Evolutionary conservation across 92 coral and sea anemone genomes (phyloP).

Genomic region (Heliopora coerulea): DNA sequence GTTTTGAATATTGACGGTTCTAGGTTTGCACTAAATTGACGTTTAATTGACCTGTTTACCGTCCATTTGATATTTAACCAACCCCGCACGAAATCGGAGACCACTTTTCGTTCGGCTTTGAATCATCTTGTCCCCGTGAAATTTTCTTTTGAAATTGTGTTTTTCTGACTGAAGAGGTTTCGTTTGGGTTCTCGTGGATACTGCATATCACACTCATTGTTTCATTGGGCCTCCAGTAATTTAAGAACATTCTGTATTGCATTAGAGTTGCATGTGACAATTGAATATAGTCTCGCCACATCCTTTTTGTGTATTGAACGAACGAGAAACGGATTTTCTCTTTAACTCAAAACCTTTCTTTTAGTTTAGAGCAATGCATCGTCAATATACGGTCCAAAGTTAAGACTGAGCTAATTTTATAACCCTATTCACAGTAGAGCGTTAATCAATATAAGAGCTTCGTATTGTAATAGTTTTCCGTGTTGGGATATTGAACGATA

Average conservation of each 20-base stretch:
- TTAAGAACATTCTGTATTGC: constrained; percentile 11
- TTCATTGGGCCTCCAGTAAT: neutral
- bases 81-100: no score
- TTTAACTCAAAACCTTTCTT: neutral
- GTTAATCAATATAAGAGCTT: neutral
- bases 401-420: neutral
- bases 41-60: neutral
- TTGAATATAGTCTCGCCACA: neutral
- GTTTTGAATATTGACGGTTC: neutral
- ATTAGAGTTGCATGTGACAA: neutral
- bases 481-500: neutral
- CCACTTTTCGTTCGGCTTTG: no score
- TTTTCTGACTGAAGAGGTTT: no score
- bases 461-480: neutral
- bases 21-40: neutral
- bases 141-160: no score
- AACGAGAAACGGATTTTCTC: neutral
- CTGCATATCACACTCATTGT: neutral
- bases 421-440: neutral
- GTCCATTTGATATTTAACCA: no score
- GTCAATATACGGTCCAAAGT: neutral
- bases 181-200: neutral
- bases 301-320: constrained; percentile 13
- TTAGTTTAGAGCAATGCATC: neutral
- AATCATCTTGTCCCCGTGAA: no score